These are phyloP conservation scores for Bellardia bayeri DNA, from an alignment of 2,888 invertebrate species.

Conservation along the genomic window DNA sequence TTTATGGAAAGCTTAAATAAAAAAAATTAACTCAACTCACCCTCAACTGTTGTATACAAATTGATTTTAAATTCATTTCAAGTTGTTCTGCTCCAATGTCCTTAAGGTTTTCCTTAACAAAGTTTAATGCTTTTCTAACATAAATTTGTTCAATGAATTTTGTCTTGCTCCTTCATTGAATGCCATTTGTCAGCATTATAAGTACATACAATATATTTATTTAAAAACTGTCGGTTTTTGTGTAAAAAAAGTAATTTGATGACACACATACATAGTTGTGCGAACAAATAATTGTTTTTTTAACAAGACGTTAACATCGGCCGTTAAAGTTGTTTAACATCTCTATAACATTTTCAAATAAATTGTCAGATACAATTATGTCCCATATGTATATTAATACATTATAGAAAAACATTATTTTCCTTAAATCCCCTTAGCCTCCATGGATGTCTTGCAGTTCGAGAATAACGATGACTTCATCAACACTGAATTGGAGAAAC, in stretches of 20 bases:
- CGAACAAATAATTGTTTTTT: no score
- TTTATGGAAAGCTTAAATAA: not conserved
- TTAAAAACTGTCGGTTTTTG: no score
- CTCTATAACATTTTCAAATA: no score
- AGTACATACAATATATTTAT: not conserved
- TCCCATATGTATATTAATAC: no score
- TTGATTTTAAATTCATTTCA: constrained; percentile 5
- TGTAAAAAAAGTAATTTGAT: no score
- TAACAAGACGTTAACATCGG: no score
- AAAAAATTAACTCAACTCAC: constrained; percentile 3
- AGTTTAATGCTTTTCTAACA: not conserved
- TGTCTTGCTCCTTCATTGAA: not conserved
- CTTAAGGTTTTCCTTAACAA: not conserved
- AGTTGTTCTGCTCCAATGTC: not conserved
- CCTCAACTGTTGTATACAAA: not conserved
- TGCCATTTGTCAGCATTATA: constrained; percentile 40
- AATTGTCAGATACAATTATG: no score
- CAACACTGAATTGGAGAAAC: constrained; percentile 89
- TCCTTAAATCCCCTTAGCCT: constrained; percentile 77
- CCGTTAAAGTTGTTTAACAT: no score
- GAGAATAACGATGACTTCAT: constrained; percentile 90
- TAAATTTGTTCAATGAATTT: constrained; percentile 26
- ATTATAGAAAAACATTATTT: no score
- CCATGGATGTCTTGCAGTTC: constrained; percentile 87
- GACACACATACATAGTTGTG: no score